phyloP scores from a whole-genome alignment of 1,140 invertebrate species.

The Eufriesea mexicana region DNA sequence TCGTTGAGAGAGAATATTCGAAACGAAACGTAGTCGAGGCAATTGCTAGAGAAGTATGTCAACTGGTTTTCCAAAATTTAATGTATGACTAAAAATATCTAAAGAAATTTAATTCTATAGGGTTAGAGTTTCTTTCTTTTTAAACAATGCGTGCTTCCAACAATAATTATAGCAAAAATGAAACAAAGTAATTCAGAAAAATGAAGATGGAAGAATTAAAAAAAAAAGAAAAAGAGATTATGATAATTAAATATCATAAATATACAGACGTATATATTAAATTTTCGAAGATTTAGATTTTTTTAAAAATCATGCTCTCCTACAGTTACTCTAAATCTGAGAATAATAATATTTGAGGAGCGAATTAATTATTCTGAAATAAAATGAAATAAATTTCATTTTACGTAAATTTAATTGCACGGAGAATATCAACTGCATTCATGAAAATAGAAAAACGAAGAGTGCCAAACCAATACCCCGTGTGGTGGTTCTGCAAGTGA shows the following conservation, averaged over 20 bases:
- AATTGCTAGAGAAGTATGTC: not conserved
- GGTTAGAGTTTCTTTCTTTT: not conserved
- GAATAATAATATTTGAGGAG: too few relatives aligned
- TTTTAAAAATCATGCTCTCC: too few relatives aligned
- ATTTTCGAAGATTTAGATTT: not conserved
- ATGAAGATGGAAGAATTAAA: not conserved
- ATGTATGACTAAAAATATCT: too few relatives aligned
- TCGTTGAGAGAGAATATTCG: not conserved
- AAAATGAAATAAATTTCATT: too few relatives aligned
- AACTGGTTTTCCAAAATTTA: not conserved
- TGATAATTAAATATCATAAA: not conserved
- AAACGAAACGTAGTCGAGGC: not conserved
- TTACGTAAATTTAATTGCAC: too few relatives aligned
- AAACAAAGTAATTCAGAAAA: not conserved
- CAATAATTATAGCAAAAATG: not conserved
- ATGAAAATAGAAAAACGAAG: too few relatives aligned
- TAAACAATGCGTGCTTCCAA: not conserved
- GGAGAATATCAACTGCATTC: too few relatives aligned
- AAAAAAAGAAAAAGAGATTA: not conserved
- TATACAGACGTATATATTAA: not conserved
- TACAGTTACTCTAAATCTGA: too few relatives aligned
- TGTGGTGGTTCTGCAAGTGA: not conserved
- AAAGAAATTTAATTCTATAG: not conserved
- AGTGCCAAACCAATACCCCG: not conserved
- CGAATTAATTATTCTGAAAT: too few relatives aligned